Percentiles rank a stretch among this genome's conserved stretches.
phyloP scores from a whole-genome alignment of 1,140 invertebrate genomes.

The Magallana ariakensis region DNA sequence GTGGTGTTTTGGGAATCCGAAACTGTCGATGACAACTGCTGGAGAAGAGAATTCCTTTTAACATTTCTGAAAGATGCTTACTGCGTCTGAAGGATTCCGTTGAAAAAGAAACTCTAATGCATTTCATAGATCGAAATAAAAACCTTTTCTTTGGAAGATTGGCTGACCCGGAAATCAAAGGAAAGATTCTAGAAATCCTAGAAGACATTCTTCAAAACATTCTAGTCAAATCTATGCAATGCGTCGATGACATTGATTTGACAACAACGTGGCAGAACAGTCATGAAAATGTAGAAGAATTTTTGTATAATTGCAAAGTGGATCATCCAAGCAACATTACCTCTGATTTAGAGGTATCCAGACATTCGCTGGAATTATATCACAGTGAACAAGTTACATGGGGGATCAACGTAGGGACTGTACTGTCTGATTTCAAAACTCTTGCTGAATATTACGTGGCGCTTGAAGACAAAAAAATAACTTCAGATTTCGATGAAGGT shows the following conservation, averaged over 20 bases:
- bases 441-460: not conserved
- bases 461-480: not conserved
- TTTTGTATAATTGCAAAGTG: not conserved
- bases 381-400: not conserved
- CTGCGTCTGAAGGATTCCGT: not conserved
- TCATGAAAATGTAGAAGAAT: not conserved
- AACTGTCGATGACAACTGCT: not conserved
- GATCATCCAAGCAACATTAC: not conserved
- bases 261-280: not conserved
- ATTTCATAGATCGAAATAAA: conserved; percentile 41
- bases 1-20: conserved; percentile 46
- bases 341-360: not conserved
- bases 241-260: conserved; percentile 13
- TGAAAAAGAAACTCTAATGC: not conserved
- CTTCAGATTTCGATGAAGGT: not conserved
- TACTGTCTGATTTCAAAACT: not conserved
- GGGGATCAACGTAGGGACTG: not conserved
- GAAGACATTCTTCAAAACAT: not conserved
- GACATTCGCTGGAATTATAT: not conserved
- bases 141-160: conserved; percentile 9
- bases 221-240: not conserved
- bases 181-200: not conserved
- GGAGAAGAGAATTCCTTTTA: conserved; percentile 19
- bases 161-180: not conserved
- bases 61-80: conserved; percentile 11